These are phyloP conservation scores for Glaucomys volans DNA, from an alignment of 2,113 vertebrate species.

Conservation along the genomic window DNA sequence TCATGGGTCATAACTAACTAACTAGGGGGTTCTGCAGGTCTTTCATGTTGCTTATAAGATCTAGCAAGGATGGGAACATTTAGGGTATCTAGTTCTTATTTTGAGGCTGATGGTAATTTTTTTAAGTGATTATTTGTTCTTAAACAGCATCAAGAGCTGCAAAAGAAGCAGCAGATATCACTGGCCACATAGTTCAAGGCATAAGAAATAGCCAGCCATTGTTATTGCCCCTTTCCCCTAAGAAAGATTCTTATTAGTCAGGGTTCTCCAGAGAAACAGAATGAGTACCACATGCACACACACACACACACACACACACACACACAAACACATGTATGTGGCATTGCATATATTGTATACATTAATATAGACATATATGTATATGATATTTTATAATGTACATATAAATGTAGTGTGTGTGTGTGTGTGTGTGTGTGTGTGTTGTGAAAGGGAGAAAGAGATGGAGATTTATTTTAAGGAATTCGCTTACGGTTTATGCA, in stretches of 20 bases:
- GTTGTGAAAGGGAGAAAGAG: neutral
- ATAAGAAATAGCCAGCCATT: neutral
- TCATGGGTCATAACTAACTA: neutral
- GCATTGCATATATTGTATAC: neutral
- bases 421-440: neutral
- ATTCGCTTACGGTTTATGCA: neutral
- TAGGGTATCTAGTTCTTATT: neutral
- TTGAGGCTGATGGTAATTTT: neutral
- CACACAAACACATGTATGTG: neutral
- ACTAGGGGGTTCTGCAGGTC: neutral
- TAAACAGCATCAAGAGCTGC: neutral
- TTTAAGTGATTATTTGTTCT: neutral
- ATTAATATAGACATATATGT: neutral
- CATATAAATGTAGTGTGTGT: neutral
- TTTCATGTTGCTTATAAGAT: neutral
- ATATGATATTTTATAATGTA: neutral
- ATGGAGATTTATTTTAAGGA: neutral
- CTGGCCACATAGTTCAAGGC: neutral
- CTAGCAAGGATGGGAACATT: neutral
- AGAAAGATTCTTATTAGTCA: neutral
- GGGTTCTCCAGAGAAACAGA: neutral
- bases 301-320: accelerated
- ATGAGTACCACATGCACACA: neutral
- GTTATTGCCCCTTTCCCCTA: neutral
- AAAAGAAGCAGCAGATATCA: neutral